Evolutionary conservation across 2,797 vertebrate genomes (phyloP).

Genomic region (Gephyroberyx darwinii): DNA sequence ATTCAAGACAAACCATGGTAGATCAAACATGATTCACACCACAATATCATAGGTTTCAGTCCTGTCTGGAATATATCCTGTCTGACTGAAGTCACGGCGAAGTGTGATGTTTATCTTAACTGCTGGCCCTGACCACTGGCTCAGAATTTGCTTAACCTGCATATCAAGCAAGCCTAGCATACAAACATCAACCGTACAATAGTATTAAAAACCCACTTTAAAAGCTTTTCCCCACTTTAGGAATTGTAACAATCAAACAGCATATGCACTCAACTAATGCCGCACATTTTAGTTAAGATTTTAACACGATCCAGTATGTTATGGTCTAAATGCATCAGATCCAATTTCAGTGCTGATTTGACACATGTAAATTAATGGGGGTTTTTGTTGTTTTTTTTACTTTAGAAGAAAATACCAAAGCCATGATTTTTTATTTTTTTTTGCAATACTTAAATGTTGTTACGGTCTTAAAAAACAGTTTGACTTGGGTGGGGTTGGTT

Average conservation of each 20-base stretch:
- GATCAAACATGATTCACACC: conserved; percentile 23
- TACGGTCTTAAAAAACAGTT: conserved; percentile 3
- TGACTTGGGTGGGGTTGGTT: conserved; percentile 29
- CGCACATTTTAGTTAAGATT: conserved; percentile 6
- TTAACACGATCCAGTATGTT: too few species aligned
- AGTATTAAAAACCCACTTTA: too few species aligned
- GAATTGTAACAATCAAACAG: neutral
- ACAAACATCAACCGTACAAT: neutral
- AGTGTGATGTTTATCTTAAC: conserved; percentile 19
- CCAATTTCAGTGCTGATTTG: neutral
- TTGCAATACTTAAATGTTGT: neutral
- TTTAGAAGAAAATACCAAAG: neutral
- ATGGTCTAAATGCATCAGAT: neutral
- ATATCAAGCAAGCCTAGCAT: neutral
- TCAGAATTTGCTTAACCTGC: neutral
- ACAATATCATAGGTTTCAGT: conserved; percentile 23
- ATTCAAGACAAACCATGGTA: conserved; percentile 4
- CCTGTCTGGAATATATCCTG: conserved; percentile 2
- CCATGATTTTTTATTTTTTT: neutral
- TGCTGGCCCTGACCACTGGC: neutral
- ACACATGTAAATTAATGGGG: too few species aligned
- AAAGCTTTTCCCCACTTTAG: too few species aligned
- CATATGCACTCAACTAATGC: too few species aligned
- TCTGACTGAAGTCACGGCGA: conserved; percentile 16
- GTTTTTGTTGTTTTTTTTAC: neutral